A percentile compares a stretch with the other conserved stretches of the same genome.
These are phyloP conservation scores for Diprion similis DNA, from an alignment of 1,140 invertebrate genomes.

Conservation along the genomic window DNA sequence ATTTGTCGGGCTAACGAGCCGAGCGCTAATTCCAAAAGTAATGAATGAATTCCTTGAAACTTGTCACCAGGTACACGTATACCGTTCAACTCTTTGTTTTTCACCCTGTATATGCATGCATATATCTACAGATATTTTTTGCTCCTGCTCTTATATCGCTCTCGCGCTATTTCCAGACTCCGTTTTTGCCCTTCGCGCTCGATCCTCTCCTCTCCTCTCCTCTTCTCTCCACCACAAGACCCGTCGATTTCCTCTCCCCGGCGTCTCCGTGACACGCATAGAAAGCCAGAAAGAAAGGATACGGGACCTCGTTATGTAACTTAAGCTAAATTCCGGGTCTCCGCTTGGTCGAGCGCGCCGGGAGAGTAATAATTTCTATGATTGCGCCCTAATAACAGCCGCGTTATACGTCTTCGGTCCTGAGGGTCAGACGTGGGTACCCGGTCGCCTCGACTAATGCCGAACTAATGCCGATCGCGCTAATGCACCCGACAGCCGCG, in stretches of 20 bases:
- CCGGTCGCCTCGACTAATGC: background rate
- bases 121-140: no score
- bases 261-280: background rate
- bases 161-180: background rate
- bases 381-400: slow-evolving; percentile 46
- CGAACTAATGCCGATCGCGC: background rate
- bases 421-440: background rate
- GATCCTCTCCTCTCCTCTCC: background rate
- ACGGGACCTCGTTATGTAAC: background rate
- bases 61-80: background rate
- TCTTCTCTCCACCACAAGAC: slow-evolving; percentile 22
- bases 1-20: background rate
- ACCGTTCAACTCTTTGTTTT: no score
- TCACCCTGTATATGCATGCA: no score
- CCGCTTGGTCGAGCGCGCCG: slow-evolving; percentile 11
- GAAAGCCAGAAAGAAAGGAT: background rate
- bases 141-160: background rate
- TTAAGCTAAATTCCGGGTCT: slow-evolving; percentile 5
- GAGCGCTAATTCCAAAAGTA: slow-evolving; percentile 4
- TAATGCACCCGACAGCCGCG: slow-evolving; percentile 1
- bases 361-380: slow-evolving; percentile 47
- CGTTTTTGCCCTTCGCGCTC: background rate
- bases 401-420: slow-evolving; percentile 14
- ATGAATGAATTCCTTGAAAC: slow-evolving; percentile 1
- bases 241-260: slow-evolving; percentile 23